Evolutionary conservation across 2,797 vertebrate genomes (phyloP).

Genomic region (Synanceia verrucosa): DNA sequence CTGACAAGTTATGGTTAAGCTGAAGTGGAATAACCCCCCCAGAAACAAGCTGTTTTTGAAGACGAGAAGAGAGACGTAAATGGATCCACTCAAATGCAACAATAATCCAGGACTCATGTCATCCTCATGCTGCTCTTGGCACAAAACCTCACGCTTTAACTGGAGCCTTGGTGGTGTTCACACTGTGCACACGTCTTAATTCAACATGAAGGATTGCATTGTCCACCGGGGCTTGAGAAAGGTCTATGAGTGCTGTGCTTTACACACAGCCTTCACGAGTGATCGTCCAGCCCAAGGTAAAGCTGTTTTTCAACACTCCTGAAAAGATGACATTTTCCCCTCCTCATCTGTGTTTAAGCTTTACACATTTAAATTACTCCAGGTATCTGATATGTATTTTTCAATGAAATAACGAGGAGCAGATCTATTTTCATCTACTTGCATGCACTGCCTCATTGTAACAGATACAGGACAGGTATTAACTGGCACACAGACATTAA

Average conservation of each 20-base stretch:
- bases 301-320: conserved; percentile 43
- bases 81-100: conserved; percentile 25
- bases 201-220: conserved; percentile 63
- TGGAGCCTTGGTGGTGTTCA: conserved; percentile 40
- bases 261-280: conserved; percentile 47
- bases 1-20: conserved; percentile 1
- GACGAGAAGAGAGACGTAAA: conserved; percentile 44
- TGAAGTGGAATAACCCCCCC: not conserved
- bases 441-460: conserved; percentile 15
- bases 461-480: conserved; percentile 18
- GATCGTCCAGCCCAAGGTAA: conserved; percentile 44
- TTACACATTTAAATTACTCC: conserved; percentile 25
- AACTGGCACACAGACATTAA: conserved; percentile 7
- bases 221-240: conserved; percentile 45
- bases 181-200: conserved; percentile 58
- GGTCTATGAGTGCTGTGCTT: conserved; percentile 59
- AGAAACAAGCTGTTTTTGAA: conserved; percentile 1
- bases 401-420: conserved; percentile 26
- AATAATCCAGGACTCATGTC: conserved; percentile 46
- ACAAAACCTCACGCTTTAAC: conserved; percentile 38
- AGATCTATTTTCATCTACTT: conserved; percentile 17
- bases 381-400: conserved; percentile 22
- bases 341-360: not conserved
- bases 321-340: conserved; percentile 49
- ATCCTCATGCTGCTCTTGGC: conserved; percentile 43